Percentiles rank a stretch among this genome's conserved stretches.
Evolutionary conservation across 2,797 vertebrate species (phyloP).

Genomic region (Xenentodon cancila): DNA sequence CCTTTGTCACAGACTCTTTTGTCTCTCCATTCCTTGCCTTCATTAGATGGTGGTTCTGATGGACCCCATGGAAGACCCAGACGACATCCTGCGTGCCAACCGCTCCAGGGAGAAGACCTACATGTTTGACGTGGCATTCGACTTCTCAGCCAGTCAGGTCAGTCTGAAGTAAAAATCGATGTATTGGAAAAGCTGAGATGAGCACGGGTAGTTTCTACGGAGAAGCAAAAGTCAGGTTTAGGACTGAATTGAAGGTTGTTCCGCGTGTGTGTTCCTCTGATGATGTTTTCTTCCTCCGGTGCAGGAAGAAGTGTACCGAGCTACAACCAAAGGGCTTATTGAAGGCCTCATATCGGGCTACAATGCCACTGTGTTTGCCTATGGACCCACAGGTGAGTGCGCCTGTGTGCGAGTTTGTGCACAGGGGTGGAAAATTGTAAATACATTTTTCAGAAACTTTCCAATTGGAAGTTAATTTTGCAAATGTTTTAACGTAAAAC

Average conservation of each 20-base stretch:
- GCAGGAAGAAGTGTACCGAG: slow-evolving; percentile 91
- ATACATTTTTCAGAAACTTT: too few relatives aligned
- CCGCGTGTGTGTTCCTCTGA: neutral
- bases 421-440: neutral
- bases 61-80: slow-evolving; percentile 92
- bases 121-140: slow-evolving; percentile 91
- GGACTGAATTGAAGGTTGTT: neutral
- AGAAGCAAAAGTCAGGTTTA: too few relatives aligned
- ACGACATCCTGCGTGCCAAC: slow-evolving; percentile 88
- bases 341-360: slow-evolving; percentile 91
- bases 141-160: slow-evolving; percentile 89
- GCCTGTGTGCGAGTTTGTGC: slow-evolving; percentile 19
- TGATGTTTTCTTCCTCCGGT: slow-evolving; percentile 1
- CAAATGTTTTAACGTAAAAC: too few relatives aligned
- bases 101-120: slow-evolving; percentile 93
- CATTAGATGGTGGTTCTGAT: slow-evolving; percentile 90
- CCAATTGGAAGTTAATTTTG: too few relatives aligned
- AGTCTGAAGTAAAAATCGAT: neutral
- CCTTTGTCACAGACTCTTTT: neutral
- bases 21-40: neutral
- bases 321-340: slow-evolving; percentile 90
- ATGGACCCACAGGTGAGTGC: slow-evolving; percentile 90
- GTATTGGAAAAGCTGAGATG: neutral
- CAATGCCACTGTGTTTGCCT: slow-evolving; percentile 93
- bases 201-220: too few relatives aligned